Base-by-base conservation (phyloP, 2,797 vertebrate genomes). In the Cyprinodon diabolis region DNA sequence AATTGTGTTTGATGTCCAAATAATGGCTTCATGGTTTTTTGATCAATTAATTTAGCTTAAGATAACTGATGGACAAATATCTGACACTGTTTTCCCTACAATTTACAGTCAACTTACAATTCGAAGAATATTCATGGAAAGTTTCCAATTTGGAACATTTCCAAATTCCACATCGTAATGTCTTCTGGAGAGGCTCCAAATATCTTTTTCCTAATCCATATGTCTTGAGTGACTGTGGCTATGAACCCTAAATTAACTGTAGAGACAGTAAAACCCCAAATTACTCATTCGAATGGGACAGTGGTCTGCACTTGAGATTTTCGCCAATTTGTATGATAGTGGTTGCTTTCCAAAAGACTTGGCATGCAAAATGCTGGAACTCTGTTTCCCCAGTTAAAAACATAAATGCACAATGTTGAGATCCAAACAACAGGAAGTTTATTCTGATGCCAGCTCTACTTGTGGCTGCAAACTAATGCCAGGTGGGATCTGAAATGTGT, bases 201-300 rank as follows among this genome's bases (percentile, higher is more conserved):
- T 45, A 65, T 65, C 19, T 65, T 13, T 45, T 65, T 4, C 21
- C n/a, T 45, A 23, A 45, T 65, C 11, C 62, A 65, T 52, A 10
- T 54, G 30, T 52, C 49, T 35, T 54, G 51, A 54, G 10, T 68
- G 49, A 21, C 51, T n/a, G 49, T 37, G 35, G 51, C 66, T 68
- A n/a, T 52, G 35, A 68, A 70, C 40, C 35, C 21, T 25, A 70
- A 30, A 68, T 68, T 25, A 23, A 52, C 66, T 40, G 66, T 13
- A 7, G 40, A 65, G 40, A 21, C 40, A 65, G 40, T 23, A 11
- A 45, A 65, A 21, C 37, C 62, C 62, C 62, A 45, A 45, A 45
- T 40, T 11, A 45, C 11, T 65, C 60, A 62, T 37, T 62, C 55
- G 30, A 40, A 25, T 57, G 57, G 19, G 15, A 25, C 10, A 19